Evolutionary conservation across 2,888 invertebrate genomes (phyloP), one percentile per base, ranked within the genome.

Genomic region (Laothoe populi): DNA sequence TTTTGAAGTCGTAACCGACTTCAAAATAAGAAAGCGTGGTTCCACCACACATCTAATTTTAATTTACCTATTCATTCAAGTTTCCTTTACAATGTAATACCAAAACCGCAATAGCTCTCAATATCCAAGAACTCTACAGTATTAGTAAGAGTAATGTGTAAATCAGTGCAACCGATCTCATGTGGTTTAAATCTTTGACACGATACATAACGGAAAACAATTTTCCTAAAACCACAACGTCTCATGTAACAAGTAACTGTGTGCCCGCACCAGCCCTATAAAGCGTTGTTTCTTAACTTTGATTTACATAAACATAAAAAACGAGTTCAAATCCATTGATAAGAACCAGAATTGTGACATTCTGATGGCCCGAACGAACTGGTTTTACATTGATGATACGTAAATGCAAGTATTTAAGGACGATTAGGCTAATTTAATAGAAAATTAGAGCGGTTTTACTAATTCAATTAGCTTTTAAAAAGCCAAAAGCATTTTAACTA

Each of bases 191-290:
- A 38, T 23, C 45, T 48, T 62, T 62, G 38, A 48, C 62, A 26
- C 62, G 40, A 62, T 42, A 63, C 45, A 60, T 64, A 72, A 69
- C 62, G 48, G 60, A 59, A 64, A 58, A 68, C 49, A 58, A 68
- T 66, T 74, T 72, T 72, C 75, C 71, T 64, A 24, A 16, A 48
- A 72, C 72, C 73, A 58, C 71, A 71, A 53, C 60, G 19, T 73
- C 70, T 75, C 71, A 46, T 24, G 65, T 74, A 49, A 67, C 74
- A 58, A 63, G 71, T 61, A 60, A 74, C 63, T 31, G 19, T 45
- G 57, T 38, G 16, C 61, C 40, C 31, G 42, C n/a, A 16, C 4
- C 21, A 45, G n/a, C 35, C 31, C 21, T 31, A 23, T 38, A 42
- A 42, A 21, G 13, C 24, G 42, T 49, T 40, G 42, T 49, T 40